Base-by-base conservation (phyloP, 2,888 invertebrate species). In the Psylliodes chrysocephalus region DNA sequence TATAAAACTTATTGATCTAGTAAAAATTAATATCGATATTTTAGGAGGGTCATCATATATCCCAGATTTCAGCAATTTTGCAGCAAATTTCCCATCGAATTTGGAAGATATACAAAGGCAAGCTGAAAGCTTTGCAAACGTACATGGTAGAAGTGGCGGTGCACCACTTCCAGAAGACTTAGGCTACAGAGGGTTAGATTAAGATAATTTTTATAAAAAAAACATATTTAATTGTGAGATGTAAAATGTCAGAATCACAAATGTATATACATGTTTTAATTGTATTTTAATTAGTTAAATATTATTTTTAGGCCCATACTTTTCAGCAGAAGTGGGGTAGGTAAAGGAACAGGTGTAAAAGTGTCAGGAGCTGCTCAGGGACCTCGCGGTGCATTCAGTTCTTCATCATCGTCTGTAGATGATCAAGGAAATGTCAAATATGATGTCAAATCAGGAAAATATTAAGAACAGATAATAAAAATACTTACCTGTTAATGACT, bases 361-460 rank as follows among this genome's bases (percentile, higher is more conserved):
- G 79, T 83, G 8, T 78, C 81, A 15, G 84, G 84, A 12, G 77
- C 76, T 8, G 82, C 84, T 10, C 73, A 78, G 35, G 84, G 83
- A 10, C 82, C 81, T 4, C 82, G 82, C 42, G 86, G 84, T 1
- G 84, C 85, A 14, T 85, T 81, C 77, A 84, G 85, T 71, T 82
- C 83, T 40, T 84, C 84, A 64, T 82, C 84, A 2, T 79, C 84
- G 2, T 79, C 81, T 3, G 76, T 84, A 22, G 85, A 85, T 64
- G 77, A 79, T 6, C 73, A 79, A 35, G 86, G 86, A 51, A 85
- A 85, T 73, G 83, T 86, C 56, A 79, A 81, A 51, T 86, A 84
- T 75, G 79, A 82, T 18, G 84, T 85, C 0, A 78, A 83, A 54
- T 84, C 85, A 2, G 85, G 85, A 60, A 84, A 85, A 78, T 82